Evolutionary conservation across 2,797 vertebrate genomes (phyloP), one percentile per base, ranked within the genome.

Genomic region (Amblyopsis hoosieri): DNA sequence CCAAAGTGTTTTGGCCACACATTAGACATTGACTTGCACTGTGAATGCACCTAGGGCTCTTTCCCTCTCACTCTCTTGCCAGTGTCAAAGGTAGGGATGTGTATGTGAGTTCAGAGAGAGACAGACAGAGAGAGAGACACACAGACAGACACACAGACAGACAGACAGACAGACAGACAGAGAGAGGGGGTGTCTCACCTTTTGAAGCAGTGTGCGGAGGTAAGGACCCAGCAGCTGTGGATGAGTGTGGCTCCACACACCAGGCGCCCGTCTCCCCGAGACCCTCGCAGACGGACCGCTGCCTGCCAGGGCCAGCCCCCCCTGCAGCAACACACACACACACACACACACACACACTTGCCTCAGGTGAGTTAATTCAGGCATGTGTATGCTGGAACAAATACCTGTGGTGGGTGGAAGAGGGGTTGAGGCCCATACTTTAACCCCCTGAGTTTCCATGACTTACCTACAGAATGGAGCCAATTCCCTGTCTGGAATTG

Each of bases 281-380:
- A 90, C 4, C 95, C 95, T 69, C 94, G 94, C 59, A 99, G 82
- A 23, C 97, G 92, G 47, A 99, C 91, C 0, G 98, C 95, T 49
- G 94, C 96, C 88, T 99, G 98, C 98, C 98, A 99, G 0, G 97
- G 98, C 98, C 98, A 99, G 54, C 97, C 94, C 0, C 97, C 96
- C 81, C 98, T 99, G 42, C 50, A 58, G 23, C 3, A n/a, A 29
- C 45, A 33, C 23, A 45, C 17, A 61, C 54, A 53, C 31, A 37
- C n/a, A 61, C 54, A 53, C 31, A 37, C n/a, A 48, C 3, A 13
- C 29, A 61, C 12, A 45, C 37, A 42, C 37, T 42, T 42, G 37
- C 37, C 37, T 42, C 37, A 42, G 37, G 37, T 42, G 37, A 42
- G 37, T 7, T 7, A 42, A 42, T 42, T 10, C 37, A 42, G 37